Evolutionary conservation across 2,113 vertebrate species (phyloP), one percentile per base, ranked within the genome.

Genomic region (Mionectes macconnelli): DNA sequence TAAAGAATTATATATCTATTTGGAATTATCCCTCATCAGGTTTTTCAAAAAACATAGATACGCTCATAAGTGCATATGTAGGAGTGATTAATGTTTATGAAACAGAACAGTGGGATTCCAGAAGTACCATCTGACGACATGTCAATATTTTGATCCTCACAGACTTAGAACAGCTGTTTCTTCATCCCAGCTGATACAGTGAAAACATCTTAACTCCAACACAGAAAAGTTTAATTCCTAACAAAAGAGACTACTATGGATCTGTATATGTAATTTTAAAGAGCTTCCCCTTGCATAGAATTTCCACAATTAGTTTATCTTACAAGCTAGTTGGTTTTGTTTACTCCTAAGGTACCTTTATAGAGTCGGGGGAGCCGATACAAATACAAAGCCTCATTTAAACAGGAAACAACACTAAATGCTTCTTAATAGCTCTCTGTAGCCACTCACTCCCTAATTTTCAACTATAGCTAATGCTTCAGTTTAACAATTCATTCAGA

Each of bases 111-210:
- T 45, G 28, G 84, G 66, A 91, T 90, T 70, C 90, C 84, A 44
- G 44, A 90, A 88, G 56, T 62, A 82, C 37, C 63, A 83, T 56
- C 59, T 87, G 92, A 96, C 39, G 49, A 87, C 81, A 88, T 28
- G 28, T 40, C 83, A 82, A 49, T 73, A 87, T 75, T 93, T 83
- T 83, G 74, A 93, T 87, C 80, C 60, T 92, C 44, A 76, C 81
- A 94, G 70, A 83, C 82, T 94, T 27, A 49, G 52, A 96, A 68
- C 70, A 95, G 88, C 86, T 94, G 85, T 91, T 97, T 81, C 60
- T 55, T 94, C 82, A 68, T 57, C 42, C 72, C 84, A 92, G 67
- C 33, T 92, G 78, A 93, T 60, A 81, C 14, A 68, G 33, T 67
- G n/a, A 87, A 81, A 96, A 84, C 40, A 76, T 78, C 91, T 87